A percentile compares a stretch with the other conserved stretches of the same genome.
These are phyloP conservation scores for Oncorhynchus kisutch DNA, from an alignment of 2,113 vertebrate genomes.

Conservation along the genomic window DNA sequence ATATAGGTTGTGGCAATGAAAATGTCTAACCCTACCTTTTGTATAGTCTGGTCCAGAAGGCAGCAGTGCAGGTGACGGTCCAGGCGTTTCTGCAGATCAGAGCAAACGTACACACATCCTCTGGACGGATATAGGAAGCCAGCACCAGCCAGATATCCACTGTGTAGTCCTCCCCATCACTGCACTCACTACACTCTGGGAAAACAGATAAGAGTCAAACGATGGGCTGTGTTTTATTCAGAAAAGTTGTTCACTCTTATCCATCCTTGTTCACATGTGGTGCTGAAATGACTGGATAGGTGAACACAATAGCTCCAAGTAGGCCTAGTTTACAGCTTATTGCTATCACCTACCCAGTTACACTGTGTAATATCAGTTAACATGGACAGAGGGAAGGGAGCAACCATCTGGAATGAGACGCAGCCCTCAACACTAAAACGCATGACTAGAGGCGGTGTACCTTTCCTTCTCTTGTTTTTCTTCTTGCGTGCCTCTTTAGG, in stretches of 20 bases:
- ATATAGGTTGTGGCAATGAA: no score
- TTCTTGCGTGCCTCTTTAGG: constrained; percentile 80
- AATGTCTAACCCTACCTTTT: constrained; percentile 77
- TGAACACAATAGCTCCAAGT: no score
- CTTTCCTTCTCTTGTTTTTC: constrained; percentile 92
- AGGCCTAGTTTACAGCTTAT: no score
- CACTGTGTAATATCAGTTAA: no score
- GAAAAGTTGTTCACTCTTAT: no score
- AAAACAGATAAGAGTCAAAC: background rate
- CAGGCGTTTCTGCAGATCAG: constrained; percentile 95
- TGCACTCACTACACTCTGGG: constrained; percentile 75
- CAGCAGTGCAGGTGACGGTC: constrained; percentile 95
- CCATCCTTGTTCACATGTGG: no score
- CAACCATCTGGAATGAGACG: no score
- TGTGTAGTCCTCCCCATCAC: constrained; percentile 85
- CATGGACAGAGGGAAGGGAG: no score
- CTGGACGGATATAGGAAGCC: constrained; percentile 92
- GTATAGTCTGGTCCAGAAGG: constrained; percentile 96
- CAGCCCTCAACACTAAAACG: no score
- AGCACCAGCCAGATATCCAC: constrained; percentile 94
- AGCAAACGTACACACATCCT: constrained; percentile 91
- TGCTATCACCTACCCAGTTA: no score
- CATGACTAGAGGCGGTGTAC: constrained; percentile 55
- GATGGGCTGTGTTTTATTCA: no score
- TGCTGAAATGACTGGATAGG: no score